A percentile compares a stretch with the other conserved stretches of the same genome.
phyloP scores from a whole-genome alignment of 2,113 vertebrate species.

The Spea multiplicata region DNA sequence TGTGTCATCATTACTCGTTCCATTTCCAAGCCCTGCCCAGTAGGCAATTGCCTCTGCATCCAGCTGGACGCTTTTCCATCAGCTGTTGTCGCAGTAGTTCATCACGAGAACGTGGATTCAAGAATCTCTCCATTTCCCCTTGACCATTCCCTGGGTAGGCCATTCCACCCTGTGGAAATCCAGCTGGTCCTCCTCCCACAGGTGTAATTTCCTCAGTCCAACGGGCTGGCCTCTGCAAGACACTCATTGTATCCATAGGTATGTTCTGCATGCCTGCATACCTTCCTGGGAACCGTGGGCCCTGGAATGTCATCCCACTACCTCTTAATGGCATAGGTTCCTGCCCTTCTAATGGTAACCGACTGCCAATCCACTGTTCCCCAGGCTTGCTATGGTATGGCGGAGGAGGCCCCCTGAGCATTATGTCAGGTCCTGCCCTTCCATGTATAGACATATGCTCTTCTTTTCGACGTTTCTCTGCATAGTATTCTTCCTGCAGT shows the following conservation, averaged over 20 bases:
- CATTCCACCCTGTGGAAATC: conserved; percentile 72
- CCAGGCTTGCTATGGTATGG: conserved; percentile 95
- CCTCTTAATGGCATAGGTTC: conserved; percentile 74
- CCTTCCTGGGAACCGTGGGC: conserved; percentile 79
- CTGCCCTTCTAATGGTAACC: conserved; percentile 73
- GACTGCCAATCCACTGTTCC: conserved; percentile 80
- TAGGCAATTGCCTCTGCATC: conserved; percentile 70
- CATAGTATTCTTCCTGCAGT: conserved; percentile 94
- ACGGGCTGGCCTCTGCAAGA: conserved; percentile 72
- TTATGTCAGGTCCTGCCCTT: conserved; percentile 80
- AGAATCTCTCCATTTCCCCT: conserved; percentile 78
- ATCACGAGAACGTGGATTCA: conserved; percentile 78
- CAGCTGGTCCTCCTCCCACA: conserved; percentile 71
- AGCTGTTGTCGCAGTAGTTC: conserved; percentile 89
- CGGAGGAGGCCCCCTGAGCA: conserved; percentile 89
- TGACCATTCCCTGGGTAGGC: conserved; percentile 74
- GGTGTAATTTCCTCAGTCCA: conserved; percentile 88
- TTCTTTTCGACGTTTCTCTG: conserved; percentile 91
- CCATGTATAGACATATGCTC: conserved; percentile 78
- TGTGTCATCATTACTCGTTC: conserved; percentile 79
- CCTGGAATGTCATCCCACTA: conserved; percentile 63
- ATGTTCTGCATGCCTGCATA: conserved; percentile 79
- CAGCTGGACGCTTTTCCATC: conserved; percentile 79
- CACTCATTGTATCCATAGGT: conserved; percentile 78
- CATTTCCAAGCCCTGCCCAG: conserved; percentile 77